These are phyloP conservation scores for Drosophila peninsularis DNA, from an alignment of 2,888 invertebrate genomes.

Conservation along the genomic window DNA sequence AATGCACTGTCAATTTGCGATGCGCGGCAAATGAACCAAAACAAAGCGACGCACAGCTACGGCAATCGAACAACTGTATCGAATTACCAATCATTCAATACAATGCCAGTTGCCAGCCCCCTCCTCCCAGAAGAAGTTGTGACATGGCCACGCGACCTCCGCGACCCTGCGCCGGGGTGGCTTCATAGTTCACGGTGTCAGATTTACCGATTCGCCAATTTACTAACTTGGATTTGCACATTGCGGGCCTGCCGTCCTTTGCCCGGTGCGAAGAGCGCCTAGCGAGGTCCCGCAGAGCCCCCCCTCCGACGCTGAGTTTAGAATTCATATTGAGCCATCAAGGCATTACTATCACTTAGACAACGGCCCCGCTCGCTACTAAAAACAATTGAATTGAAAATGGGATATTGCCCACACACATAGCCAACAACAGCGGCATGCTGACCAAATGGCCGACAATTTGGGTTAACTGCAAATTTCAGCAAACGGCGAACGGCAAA, in stretches of 20 bases:
- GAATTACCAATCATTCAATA: slow-evolving; percentile 80
- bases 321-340: slow-evolving; percentile 69
- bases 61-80: slow-evolving; percentile 77
- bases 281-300: not conserved
- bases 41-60: slow-evolving; percentile 58
- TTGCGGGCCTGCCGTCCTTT: no score
- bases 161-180: slow-evolving; percentile 20
- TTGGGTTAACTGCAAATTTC: slow-evolving; percentile 78
- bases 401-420: slow-evolving; percentile 44
- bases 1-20: slow-evolving; percentile 68
- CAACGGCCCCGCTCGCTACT: slow-evolving; percentile 8
- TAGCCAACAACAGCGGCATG: slow-evolving; percentile 53
- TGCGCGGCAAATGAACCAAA: slow-evolving; percentile 79
- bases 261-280: slow-evolving; percentile 15
- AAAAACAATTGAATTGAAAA: slow-evolving; percentile 75
- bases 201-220: slow-evolving; percentile 49
- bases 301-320: slow-evolving; percentile 36
- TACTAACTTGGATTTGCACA: slow-evolving; percentile 43
- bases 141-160: slow-evolving; percentile 69
- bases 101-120: slow-evolving; percentile 41
- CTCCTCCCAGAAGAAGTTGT: slow-evolving; percentile 33
- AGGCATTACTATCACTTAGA: slow-evolving; percentile 72
- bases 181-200: slow-evolving; percentile 60
- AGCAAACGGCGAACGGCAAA: slow-evolving; percentile 64
- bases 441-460: slow-evolving; percentile 80